phyloP scores from a whole-genome alignment of 2,797 vertebrate genomes.

The Sylvia borin region DNA sequence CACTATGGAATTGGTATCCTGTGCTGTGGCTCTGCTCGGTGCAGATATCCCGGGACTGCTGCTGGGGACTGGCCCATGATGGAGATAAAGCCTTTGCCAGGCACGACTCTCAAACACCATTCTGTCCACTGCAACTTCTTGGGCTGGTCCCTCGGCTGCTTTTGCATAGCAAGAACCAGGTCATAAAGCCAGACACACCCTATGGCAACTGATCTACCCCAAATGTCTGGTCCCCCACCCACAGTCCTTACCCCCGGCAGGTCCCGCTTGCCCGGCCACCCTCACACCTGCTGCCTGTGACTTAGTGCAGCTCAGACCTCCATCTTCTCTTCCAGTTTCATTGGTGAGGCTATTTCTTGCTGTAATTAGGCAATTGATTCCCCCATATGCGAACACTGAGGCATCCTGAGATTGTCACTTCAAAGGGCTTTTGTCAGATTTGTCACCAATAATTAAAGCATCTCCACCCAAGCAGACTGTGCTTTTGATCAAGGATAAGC shows the following conservation, averaged over 20 bases:
- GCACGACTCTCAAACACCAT: accelerated
- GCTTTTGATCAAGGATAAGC: slow-evolving; percentile 40
- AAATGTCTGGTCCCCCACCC: background rate
- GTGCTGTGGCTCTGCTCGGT: background rate
- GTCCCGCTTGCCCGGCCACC: background rate
- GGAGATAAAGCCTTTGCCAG: background rate
- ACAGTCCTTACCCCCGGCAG: accelerated
- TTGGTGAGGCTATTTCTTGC: background rate
- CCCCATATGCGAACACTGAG: background rate
- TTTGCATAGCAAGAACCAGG: background rate
- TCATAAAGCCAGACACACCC: background rate
- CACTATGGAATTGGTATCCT: background rate
- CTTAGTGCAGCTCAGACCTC: background rate
- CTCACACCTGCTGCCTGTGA: background rate
- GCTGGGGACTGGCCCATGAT: too few species aligned
- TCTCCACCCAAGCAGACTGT: slow-evolving; percentile 3
- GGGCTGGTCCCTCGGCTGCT: background rate
- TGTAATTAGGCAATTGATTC: slow-evolving; percentile 2
- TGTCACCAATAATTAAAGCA: background rate
- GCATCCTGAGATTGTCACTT: background rate
- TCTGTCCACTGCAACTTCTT: background rate
- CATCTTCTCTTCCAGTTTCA: background rate
- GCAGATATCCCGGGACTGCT: accelerated
- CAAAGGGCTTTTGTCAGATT: slow-evolving; percentile 24
- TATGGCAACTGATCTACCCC: background rate